A percentile compares a stretch with the other conserved stretches of the same genome.
Evolutionary conservation across 2,888 invertebrate genomes (phyloP).

Genomic region (Drosophila recens): DNA sequence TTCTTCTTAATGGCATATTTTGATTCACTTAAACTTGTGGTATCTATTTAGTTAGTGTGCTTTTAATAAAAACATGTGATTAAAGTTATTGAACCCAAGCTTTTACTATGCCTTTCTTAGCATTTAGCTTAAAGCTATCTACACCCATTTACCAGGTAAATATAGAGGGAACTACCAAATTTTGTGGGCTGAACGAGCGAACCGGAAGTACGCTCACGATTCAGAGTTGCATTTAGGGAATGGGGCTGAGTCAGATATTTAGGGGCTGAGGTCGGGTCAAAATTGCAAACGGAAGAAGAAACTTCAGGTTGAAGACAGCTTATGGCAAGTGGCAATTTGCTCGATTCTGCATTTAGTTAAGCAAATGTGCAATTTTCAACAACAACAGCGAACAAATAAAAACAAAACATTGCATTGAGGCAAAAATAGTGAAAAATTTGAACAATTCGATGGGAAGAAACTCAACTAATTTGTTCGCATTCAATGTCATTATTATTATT

Average conservation of each 20-base stretch:
- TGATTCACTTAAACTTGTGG: too few relatives aligned
- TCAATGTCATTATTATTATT: conserved; percentile 22
- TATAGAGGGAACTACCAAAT: conserved; percentile 29
- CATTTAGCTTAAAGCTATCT: conserved; percentile 10
- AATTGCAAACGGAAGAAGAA: conserved; percentile 60
- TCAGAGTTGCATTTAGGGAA: conserved; percentile 36
- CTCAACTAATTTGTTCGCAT: conserved; percentile 14
- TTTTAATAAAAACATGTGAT: too few relatives aligned
- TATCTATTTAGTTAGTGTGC: too few relatives aligned
- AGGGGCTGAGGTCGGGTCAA: conserved; percentile 13
- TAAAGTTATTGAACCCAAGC: background rate
- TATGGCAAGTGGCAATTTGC: conserved; percentile 19
- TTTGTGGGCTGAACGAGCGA: conserved; percentile 63
- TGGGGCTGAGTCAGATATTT: conserved; percentile 1
- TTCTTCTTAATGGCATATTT: too few relatives aligned
- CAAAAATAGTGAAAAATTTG: conserved; percentile 4
- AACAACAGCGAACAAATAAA: background rate
- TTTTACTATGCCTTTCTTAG: background rate
- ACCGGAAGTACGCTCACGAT: conserved; percentile 75
- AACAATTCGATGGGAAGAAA: conserved; percentile 2
- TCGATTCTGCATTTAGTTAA: conserved; percentile 26
- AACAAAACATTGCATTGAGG: background rate
- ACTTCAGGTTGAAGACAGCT: conserved; percentile 24
- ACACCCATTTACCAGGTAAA: conserved; percentile 35
- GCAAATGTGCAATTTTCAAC: conserved; percentile 39